Evolutionary conservation across 1,140 invertebrate genomes (phyloP).

Genomic region (Brachionus rotundiformis): DNA sequence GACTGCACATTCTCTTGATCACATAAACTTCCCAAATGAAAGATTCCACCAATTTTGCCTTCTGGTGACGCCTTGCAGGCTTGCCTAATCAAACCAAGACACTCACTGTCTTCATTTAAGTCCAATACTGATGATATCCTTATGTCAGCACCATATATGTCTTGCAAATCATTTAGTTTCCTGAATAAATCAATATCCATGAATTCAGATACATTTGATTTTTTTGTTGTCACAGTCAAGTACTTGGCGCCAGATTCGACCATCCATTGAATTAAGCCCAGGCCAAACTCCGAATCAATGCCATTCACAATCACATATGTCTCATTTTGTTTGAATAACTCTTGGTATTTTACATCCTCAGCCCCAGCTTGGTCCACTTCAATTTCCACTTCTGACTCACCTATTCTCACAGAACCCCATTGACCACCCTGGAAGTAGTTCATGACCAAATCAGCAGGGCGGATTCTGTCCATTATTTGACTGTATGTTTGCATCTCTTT

Average conservation of each 20-base stretch:
- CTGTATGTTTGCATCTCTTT: background rate
- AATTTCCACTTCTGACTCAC: background rate
- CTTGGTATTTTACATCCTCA: background rate
- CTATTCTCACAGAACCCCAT: background rate
- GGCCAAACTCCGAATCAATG: constrained; percentile 17
- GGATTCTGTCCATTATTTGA: background rate
- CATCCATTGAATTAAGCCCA: constrained; percentile 6
- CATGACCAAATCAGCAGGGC: constrained; percentile 13
- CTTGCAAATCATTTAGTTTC: constrained; percentile 23
- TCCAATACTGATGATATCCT: background rate
- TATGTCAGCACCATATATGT: constrained; percentile 19
- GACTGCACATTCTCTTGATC: background rate
- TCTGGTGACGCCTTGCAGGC: background rate
- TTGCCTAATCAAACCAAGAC: background rate
- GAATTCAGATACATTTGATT: background rate
- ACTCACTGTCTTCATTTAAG: constrained; percentile 15
- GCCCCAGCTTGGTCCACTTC: background rate
- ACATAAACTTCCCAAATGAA: background rate
- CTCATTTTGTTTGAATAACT: constrained; percentile 14
- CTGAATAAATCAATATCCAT: background rate
- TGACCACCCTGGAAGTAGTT: background rate
- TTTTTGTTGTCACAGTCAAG: background rate
- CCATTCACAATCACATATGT: constrained; percentile 12
- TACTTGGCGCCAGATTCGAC: background rate
- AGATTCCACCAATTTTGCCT: constrained; percentile 8